Conservation (phyloP, 2,888 invertebrate species). For the Aleiodes leptofemur region DNA sequence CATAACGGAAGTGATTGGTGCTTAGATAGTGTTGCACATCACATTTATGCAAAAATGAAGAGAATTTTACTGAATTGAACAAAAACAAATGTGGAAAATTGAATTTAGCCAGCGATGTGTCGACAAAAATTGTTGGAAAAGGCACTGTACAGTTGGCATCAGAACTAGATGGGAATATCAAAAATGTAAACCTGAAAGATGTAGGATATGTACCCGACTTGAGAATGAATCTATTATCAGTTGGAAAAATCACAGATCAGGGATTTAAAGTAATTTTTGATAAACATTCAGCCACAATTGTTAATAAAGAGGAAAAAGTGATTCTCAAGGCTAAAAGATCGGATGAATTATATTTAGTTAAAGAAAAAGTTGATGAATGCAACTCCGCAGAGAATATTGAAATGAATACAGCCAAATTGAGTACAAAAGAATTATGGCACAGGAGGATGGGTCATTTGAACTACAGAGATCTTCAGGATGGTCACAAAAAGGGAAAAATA, state of each 20-base stretch:
- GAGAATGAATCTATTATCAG: background rate
- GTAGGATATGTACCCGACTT: background rate
- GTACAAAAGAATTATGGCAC: background rate
- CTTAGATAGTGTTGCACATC: constrained; percentile 30
- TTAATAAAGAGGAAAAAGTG: background rate
- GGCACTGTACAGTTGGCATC: background rate
- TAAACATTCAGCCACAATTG: background rate
- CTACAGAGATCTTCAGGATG: background rate
- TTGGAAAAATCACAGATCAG: constrained; percentile 1
- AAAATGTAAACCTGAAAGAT: background rate
- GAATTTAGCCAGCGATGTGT: background rate
- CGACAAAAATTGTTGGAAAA: background rate
- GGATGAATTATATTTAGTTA: background rate
- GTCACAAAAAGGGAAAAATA: constrained; percentile 33
- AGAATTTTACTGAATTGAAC: background rate
- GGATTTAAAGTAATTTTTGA: background rate
- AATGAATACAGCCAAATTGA: no score
- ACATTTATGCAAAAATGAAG: background rate
- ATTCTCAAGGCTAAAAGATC: no score
- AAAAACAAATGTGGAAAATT: background rate
- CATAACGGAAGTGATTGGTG: constrained; percentile 20
- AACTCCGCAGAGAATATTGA: no score
- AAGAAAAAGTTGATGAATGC: no score
- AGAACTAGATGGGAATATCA: background rate
- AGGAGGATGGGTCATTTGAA: background rate